phyloP scores from a whole-genome alignment of 2,113 vertebrate genomes.

The Meles meles region DNA sequence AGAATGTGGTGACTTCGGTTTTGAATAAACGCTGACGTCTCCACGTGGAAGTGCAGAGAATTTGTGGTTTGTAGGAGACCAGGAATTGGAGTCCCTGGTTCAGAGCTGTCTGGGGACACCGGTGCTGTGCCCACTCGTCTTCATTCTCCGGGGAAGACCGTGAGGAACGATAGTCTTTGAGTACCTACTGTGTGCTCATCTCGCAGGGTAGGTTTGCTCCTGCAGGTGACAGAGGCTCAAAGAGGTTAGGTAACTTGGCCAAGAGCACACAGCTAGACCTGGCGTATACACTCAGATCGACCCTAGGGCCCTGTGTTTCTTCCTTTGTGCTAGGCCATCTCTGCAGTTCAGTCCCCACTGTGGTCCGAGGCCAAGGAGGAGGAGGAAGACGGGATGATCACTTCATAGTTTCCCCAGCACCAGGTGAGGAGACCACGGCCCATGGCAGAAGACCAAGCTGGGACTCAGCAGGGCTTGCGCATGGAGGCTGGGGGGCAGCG shows the following conservation, averaged over 20 bases:
- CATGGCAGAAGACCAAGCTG: fast-evolving
- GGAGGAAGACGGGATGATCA: fast-evolving
- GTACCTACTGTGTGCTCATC: fast-evolving
- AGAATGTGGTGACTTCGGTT: not conserved
- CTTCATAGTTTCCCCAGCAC: not conserved
- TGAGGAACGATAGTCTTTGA: fast-evolving
- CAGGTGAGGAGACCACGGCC: not conserved
- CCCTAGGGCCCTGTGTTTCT: fast-evolving
- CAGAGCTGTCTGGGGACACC: fast-evolving
- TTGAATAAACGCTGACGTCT: fast-evolving
- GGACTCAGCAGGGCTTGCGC: not conserved
- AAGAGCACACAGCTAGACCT: not conserved
- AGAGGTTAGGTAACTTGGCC: not conserved
- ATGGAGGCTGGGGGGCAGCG: fast-evolving
- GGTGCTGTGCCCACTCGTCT: fast-evolving
- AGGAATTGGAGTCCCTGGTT: not conserved
- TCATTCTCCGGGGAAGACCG: not conserved
- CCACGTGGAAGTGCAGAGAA: not conserved
- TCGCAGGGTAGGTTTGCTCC: not conserved
- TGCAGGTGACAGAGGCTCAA: not conserved
- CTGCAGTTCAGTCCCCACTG: not conserved
- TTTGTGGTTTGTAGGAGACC: not conserved
- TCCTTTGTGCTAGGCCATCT: fast-evolving
- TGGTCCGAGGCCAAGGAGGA: not conserved
- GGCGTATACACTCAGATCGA: fast-evolving